These are phyloP conservation scores for Micronycteris hirsuta DNA, from an alignment of 2,113 vertebrate species.

Conservation along the genomic window DNA sequence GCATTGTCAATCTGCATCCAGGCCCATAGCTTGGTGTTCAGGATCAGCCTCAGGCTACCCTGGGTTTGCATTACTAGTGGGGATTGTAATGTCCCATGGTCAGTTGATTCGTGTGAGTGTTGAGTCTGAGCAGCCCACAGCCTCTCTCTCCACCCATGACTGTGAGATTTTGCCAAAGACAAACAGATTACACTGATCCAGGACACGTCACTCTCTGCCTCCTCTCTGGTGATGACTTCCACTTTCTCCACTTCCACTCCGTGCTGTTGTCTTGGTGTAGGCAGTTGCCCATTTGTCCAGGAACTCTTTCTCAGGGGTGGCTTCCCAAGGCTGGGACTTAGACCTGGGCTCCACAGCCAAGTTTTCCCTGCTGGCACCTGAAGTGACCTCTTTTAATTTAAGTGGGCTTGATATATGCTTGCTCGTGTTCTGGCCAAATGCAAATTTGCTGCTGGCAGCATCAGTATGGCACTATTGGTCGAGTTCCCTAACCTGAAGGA, in stretches of 20 bases:
- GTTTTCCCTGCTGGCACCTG: constrained; percentile 88
- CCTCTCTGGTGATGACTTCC: constrained; percentile 96
- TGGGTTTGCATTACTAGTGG: constrained; percentile 98
- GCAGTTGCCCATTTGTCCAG: constrained; percentile 97
- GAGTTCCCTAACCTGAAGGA: constrained; percentile 93
- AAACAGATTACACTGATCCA: constrained; percentile 98
- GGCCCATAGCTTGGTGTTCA: constrained; percentile 98
- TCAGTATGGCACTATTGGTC: constrained; percentile 83
- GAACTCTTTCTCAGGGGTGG: constrained; percentile 94
- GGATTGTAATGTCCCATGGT: constrained; percentile 92
- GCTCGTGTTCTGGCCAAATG: constrained; percentile 98
- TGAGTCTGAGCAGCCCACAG: constrained; percentile 94
- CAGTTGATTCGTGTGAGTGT: constrained; percentile 89
- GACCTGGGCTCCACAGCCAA: constrained; percentile 80
- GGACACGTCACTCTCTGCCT: constrained; percentile 96
- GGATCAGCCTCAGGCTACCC: constrained; percentile 94
- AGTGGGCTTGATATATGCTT: constrained; percentile 95
- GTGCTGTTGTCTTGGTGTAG: constrained; percentile 98
- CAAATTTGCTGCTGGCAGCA: constrained; percentile 88
- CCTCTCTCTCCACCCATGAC: constrained; percentile 96
- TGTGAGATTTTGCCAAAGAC: constrained; percentile 97
- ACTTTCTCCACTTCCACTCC: constrained; percentile 97
- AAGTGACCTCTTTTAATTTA: constrained; percentile 84
- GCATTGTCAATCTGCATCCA: constrained; percentile 99
- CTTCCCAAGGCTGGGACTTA: constrained; percentile 90